Conservation (phyloP, 2,888 invertebrate genomes). For the Carcina quercana region DNA sequence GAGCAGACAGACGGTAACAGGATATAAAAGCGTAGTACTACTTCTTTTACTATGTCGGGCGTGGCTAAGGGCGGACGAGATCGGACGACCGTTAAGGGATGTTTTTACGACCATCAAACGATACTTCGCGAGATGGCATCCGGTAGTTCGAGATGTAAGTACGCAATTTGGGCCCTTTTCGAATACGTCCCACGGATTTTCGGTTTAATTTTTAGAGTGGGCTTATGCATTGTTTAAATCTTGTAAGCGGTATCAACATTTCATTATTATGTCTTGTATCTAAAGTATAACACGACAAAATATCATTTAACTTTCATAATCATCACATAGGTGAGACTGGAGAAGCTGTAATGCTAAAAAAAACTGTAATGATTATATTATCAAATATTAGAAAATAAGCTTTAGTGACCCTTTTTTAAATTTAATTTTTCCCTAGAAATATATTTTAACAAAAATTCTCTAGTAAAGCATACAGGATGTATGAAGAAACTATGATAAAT, state of each 20-base stretch:
- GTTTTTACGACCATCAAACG: slow-evolving; percentile 72
- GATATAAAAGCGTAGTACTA: slow-evolving; percentile 5
- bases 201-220: slow-evolving; percentile 22
- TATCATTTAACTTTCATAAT: too few relatives aligned
- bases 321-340: too few relatives aligned
- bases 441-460: background rate
- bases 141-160: slow-evolving; percentile 53
- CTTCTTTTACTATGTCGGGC: slow-evolving; percentile 26
- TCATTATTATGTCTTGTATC: background rate
- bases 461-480: background rate
- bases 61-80: slow-evolving; percentile 40
- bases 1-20: too few relatives aligned
- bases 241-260: background rate
- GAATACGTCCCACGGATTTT: slow-evolving; percentile 22
- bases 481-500: background rate
- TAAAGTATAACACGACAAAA: too few relatives aligned
- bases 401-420: too few relatives aligned
- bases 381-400: too few relatives aligned
- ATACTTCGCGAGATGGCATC: slow-evolving; percentile 69
- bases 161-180: slow-evolving; percentile 35
- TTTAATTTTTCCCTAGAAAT: too few relatives aligned
- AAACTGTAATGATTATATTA: too few relatives aligned
- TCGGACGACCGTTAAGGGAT: slow-evolving; percentile 69
- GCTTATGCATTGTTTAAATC: background rate
- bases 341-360: background rate